Evolutionary conservation across 2,888 invertebrate species (phyloP), one percentile per base, ranked within the genome.

Genomic region (Leptopterna dolabrata): DNA sequence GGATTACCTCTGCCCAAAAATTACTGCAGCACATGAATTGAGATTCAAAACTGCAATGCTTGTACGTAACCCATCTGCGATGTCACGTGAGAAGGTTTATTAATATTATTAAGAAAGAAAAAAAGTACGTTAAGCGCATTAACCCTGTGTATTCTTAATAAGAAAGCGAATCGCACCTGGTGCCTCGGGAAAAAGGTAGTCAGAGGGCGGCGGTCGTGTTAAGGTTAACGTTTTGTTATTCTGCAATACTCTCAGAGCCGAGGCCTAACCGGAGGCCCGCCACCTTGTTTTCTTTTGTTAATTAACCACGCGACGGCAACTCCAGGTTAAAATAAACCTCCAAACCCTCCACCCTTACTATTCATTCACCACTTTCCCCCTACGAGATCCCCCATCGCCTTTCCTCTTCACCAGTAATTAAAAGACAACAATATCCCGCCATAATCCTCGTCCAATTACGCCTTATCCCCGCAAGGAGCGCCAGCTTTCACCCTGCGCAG

Each of bases 261-360:
- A 43, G 19, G 76, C 76, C 76, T 36, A 43, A 19, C 36, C 43
- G 27, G 63, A n/a, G 82, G n/a, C n/a, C n/a, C 27, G 36, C 76
- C 43, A 47, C 85, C 71, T 85, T 85, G 85, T 85, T 85, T 85
- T 85, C 85, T 76, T 85, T 73, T 73, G 85, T 85, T 85, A 85
- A 85, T 85, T 85, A 85, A 85, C 85, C 85, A 63, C 85, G 70
- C 83, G 76, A 47, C 27, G 76, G 85, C 71, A 73, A 76, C 45
- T 85, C 45, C 71, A 85, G 51, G 85, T 85, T 85, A 73, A 85
- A 85, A 85, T 76, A 85, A 85, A 82, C 82, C 82, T 82, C 36
- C 24, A 63, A 24, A 11, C 63, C 63, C 51, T 19, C 55, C 55
- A 19, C 19, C 63, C 24, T 11, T 63, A 1, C 24, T n/a, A 24